These are phyloP conservation scores for Leiothrix lutea DNA, from an alignment of 2,113 vertebrate species.

Conservation along the genomic window DNA sequence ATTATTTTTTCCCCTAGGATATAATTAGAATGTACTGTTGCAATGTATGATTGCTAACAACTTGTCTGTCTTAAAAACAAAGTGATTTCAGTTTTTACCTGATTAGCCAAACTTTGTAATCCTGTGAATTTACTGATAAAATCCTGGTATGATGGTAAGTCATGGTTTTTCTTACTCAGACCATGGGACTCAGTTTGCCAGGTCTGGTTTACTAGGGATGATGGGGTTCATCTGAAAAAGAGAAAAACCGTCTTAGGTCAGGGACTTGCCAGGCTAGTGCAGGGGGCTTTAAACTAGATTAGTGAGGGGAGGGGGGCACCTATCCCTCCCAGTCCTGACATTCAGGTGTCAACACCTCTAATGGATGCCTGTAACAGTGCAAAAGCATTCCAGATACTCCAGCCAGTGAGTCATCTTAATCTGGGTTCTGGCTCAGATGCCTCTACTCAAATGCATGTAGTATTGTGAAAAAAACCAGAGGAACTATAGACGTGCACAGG, in stretches of 20 bases:
- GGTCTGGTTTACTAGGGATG: neutral
- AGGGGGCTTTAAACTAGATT: neutral
- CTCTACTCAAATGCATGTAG: neutral
- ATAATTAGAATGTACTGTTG: neutral
- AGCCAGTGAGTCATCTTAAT: neutral
- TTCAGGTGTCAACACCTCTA: neutral
- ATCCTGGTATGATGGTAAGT: neutral
- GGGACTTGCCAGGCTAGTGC: neutral
- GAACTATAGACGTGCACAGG: neutral
- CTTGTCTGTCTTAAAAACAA: neutral
- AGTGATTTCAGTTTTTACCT: neutral
- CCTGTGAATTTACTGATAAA: neutral
- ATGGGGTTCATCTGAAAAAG: neutral
- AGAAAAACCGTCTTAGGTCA: neutral
- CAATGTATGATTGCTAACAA: neutral
- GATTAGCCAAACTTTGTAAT: neutral
- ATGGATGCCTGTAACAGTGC: neutral
- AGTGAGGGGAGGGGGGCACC: neutral
- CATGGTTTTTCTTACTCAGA: neutral
- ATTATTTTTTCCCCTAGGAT: neutral
- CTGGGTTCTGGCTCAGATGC: neutral
- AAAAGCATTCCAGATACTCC: neutral
- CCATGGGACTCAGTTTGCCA: neutral
- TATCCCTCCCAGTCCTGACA: neutral
- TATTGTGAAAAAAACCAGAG: neutral